A percentile compares a stretch with the other conserved stretches of the same genome.
Conservation (phyloP, 2,888 invertebrate genomes). For the Ormyrus nitidulus region DNA sequence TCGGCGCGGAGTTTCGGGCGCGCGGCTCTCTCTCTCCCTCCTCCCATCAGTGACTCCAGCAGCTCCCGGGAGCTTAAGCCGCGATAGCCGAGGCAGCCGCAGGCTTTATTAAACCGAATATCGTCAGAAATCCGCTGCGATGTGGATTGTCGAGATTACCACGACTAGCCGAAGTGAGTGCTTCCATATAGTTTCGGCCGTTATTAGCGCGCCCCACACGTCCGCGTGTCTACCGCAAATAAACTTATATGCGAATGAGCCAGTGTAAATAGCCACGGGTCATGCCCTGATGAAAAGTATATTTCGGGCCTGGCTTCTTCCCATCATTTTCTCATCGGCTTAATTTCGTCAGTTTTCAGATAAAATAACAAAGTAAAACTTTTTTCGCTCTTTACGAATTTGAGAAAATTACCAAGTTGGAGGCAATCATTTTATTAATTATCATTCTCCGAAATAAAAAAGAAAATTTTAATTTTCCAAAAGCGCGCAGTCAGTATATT, state of each 20-base stretch:
- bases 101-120: constrained; percentile 55
- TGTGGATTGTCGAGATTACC: constrained; percentile 20
- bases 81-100: constrained; percentile 31
- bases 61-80: too few species aligned
- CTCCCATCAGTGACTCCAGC: background rate
- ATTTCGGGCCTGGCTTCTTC: background rate
- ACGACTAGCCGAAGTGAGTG: background rate
- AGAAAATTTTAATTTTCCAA: too few species aligned
- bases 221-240: constrained; percentile 49
- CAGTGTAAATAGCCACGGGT: constrained; percentile 36
- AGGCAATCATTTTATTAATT: background rate
- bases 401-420: too few species aligned
- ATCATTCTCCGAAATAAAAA: background rate
- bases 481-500: too few species aligned
- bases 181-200: background rate
- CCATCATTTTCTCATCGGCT: constrained; percentile 14
- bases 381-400: too few species aligned
- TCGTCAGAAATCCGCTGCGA: constrained; percentile 31
- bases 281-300: background rate
- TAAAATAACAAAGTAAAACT: too few species aligned
- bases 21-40: constrained; percentile 11
- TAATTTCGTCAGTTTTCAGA: background rate
- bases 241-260: constrained; percentile 30
- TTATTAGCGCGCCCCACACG: constrained; percentile 12
- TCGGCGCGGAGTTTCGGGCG: constrained; percentile 61